phyloP scores from a whole-genome alignment of 1,140 invertebrate species.

The Elysia chlorotica region DNA sequence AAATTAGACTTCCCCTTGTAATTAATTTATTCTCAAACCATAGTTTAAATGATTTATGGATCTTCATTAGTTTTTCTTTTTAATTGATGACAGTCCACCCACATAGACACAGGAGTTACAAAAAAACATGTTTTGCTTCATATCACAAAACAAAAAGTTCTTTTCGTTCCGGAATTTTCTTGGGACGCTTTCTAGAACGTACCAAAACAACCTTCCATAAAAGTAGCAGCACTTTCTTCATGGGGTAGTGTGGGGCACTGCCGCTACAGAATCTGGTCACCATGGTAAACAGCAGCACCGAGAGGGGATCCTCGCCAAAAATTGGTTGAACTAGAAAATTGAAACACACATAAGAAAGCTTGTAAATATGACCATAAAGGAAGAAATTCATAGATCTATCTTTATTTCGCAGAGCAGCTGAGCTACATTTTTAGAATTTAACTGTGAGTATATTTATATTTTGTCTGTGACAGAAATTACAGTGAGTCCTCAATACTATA shows the following conservation, averaged over 20 bases:
- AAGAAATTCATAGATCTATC: too few relatives aligned
- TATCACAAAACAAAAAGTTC: too few relatives aligned
- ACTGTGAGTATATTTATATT: too few relatives aligned
- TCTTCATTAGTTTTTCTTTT: neutral
- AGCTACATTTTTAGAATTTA: too few relatives aligned
- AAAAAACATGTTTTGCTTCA: too few relatives aligned
- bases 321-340: constrained; percentile 39
- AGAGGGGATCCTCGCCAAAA: constrained; percentile 77
- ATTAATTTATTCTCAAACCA: too few relatives aligned
- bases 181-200: constrained; percentile 18
- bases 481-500: too few relatives aligned
- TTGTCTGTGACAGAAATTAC: too few relatives aligned
- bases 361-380: too few relatives aligned
- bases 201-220: constrained; percentile 92
- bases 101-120: neutral
- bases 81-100: neutral
- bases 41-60: neutral
- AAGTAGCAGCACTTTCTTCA: constrained; percentile 95
- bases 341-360: too few relatives aligned
- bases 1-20: too few relatives aligned
- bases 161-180: neutral
- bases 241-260: constrained; percentile 92
- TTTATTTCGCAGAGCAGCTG: too few relatives aligned
- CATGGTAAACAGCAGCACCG: constrained; percentile 87
- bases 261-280: constrained; percentile 94